Evolutionary conservation across 2,888 invertebrate species (phyloP), one percentile per base, ranked within the genome.

Genomic region (Isotomurus palustris): DNA sequence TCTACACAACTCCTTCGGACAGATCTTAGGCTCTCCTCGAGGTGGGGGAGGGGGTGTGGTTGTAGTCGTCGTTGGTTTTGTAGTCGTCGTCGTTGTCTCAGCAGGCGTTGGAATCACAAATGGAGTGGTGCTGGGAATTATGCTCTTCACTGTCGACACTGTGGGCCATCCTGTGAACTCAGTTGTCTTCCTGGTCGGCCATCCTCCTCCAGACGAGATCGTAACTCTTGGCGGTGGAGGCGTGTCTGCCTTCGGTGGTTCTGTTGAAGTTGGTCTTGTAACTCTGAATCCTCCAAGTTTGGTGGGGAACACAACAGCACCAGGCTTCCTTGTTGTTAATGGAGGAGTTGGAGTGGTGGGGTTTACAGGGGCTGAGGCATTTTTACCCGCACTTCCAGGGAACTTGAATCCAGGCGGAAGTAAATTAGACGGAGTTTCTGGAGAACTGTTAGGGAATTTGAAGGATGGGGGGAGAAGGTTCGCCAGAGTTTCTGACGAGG

Each of bases 151-250:
- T 41, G 91, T 87, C 5, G 88, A 85, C 2, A 65, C 45, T 1
- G 89, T 87, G 12, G 91, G 90, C 91, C 91, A 91, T 17, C 91
- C 91, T 14, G 90, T 91, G 71, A 91, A 91, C 75, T 89, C 90
- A 19, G 91, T 91, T 8, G 89, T 88, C 22, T 85, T 86, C 83
- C 91, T 85, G 22, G 81, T 82, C 1, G 91, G 91, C 83, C 90
- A 90, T 67, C 90, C 91, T 75, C 87, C 89, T 64, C 86, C 85
- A 69, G 49, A 32, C 2, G 40, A 21, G 21, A 91, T 90, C 51
- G 84, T 82, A 5, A 87, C 87, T 1, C 77, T 74, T 1, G 80
- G 78, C 1, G 78, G 75, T 56, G 74, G 76, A 38, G 81, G 81
- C 2, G 80, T 80, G 27, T 77, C 74, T 66, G 61, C 73, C 58